These are phyloP conservation scores for Venusia cambrica DNA, from an alignment of 2,888 invertebrate species.

Conservation along the genomic window DNA sequence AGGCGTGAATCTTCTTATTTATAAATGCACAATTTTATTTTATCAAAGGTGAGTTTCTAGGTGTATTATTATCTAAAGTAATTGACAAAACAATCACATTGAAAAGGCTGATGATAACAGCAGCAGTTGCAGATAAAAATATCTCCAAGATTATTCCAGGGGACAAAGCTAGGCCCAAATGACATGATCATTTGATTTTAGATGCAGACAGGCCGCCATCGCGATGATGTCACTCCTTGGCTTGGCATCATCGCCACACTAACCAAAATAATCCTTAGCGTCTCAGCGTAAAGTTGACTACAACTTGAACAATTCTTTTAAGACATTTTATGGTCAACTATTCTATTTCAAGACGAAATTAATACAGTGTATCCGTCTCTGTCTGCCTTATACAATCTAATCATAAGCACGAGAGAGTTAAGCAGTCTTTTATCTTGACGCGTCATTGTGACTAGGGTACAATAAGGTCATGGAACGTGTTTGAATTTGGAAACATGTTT, in stretches of 20 bases:
- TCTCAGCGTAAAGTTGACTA: constrained; percentile 24
- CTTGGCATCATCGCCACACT: constrained; percentile 3
- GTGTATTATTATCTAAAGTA: no score
- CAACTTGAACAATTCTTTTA: constrained; percentile 26
- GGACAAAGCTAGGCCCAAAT: constrained; percentile 10
- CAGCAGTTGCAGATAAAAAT: no score
- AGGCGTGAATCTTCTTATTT: no score
- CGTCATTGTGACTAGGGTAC: constrained; percentile 44
- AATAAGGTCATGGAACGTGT: constrained; percentile 78
- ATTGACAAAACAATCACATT: no score
- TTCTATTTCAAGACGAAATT: constrained; percentile 45
- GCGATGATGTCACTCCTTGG: constrained; percentile 15
- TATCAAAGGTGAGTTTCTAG: no score
- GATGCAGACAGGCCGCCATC: constrained; percentile 15
- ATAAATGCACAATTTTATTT: no score
- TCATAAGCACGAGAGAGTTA: constrained; percentile 52
- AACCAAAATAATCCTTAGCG: constrained; percentile 16
- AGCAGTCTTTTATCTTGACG: constrained; percentile 40
- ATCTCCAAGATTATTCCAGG: no score
- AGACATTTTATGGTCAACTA: constrained; percentile 48
- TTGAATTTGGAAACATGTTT: constrained; percentile 76
- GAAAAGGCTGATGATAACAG: no score
- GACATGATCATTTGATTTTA: constrained; percentile 16
- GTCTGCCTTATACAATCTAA: constrained; percentile 39
- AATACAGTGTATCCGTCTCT: constrained; percentile 42